A percentile compares a stretch with the other conserved stretches of the same genome.
Conservation (phyloP, 2,113 vertebrate genomes). For the Tylochromis polylepis region DNA sequence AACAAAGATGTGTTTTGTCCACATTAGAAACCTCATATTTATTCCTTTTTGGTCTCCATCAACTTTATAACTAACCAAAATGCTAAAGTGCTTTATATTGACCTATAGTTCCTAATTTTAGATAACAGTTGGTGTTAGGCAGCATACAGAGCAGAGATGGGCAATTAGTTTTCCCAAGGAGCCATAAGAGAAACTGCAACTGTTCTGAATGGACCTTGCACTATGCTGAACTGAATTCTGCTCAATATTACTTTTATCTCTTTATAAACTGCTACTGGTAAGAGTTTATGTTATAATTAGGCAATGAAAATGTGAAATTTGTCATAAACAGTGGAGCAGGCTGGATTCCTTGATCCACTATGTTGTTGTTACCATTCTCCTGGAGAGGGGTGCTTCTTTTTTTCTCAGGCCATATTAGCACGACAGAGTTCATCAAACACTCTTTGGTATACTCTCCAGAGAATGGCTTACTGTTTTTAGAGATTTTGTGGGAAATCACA, state of each 20-base stretch:
- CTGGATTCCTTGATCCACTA: neutral
- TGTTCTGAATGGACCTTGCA: neutral
- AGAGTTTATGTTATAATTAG: neutral
- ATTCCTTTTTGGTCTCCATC: neutral
- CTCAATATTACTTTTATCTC: neutral
- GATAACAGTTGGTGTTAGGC: neutral
- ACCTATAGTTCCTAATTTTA: neutral
- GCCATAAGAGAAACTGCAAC: neutral
- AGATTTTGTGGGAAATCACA: neutral
- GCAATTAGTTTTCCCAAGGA: neutral
- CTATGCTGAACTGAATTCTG: neutral
- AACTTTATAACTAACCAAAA: neutral
- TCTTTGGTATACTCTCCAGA: neutral
- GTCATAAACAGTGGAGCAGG: neutral
- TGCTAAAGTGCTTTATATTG: neutral
- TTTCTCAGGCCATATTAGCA: neutral
- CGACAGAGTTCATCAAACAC: neutral
- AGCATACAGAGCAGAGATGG: neutral
- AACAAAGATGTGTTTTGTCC: neutral
- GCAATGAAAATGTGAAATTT: neutral
- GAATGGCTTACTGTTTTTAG: neutral
- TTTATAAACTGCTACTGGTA: neutral
- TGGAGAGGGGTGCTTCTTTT: neutral
- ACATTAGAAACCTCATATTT: neutral
- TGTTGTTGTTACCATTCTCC: neutral